These are phyloP conservation scores for Channa maculata DNA, from an alignment of 2,113 vertebrate genomes.

Conservation along the genomic window DNA sequence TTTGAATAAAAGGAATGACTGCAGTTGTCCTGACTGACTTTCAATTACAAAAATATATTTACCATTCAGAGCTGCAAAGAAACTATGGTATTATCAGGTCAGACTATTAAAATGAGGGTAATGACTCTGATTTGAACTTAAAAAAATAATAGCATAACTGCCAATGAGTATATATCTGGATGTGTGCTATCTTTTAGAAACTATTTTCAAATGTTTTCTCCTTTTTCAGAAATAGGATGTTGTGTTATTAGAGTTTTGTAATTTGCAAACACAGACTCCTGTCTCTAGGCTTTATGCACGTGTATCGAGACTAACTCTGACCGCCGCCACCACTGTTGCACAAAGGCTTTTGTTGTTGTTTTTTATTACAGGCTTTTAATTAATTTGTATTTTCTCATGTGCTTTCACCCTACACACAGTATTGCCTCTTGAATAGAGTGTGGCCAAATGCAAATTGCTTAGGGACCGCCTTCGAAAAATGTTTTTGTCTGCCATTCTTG, in stretches of 20 bases:
- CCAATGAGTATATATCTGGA: not conserved
- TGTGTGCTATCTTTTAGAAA: not conserved
- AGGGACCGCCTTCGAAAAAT: too few species aligned
- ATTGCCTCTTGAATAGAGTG: too few species aligned
- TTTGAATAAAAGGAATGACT: not conserved
- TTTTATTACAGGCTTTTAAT: too few species aligned
- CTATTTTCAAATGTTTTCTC: not conserved
- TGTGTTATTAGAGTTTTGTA: not conserved
- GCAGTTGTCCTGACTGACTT: not conserved
- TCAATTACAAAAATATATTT: not conserved
- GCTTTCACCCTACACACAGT: too few species aligned
- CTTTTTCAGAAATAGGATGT: not conserved
- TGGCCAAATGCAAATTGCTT: too few species aligned
- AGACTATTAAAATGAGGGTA: not conserved
- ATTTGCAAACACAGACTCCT: not conserved
- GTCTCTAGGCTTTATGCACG: too few species aligned
- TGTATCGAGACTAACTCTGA: too few species aligned
- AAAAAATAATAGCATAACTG: not conserved
- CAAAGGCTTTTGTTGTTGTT: too few species aligned
- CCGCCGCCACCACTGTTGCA: too few species aligned
- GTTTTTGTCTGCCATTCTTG: too few species aligned
- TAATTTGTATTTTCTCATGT: too few species aligned
- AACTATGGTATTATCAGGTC: not conserved
- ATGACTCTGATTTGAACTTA: not conserved
- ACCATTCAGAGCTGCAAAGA: not conserved